phyloP scores from a whole-genome alignment of 2,797 vertebrate species.

The Melanotaenia parkinsoni region DNA sequence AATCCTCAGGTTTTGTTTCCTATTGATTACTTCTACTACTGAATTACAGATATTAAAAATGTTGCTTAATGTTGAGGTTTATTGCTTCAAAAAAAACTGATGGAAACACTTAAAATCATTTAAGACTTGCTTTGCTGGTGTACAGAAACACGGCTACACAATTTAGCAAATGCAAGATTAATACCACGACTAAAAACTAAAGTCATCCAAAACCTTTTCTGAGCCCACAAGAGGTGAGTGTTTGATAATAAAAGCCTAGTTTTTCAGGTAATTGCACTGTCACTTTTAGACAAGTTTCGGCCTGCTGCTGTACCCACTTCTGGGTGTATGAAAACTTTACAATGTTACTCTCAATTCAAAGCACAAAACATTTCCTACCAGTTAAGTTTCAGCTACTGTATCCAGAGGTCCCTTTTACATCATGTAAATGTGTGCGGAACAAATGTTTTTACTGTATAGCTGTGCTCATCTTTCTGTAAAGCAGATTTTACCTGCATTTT shows the following conservation, averaged over 20 bases:
- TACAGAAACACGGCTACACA: too few relatives aligned
- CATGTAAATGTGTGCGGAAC: conserved; percentile 44
- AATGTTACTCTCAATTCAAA: conserved; percentile 45
- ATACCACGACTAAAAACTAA: neutral
- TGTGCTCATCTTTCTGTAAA: conserved; percentile 40
- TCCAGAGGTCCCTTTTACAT: conserved; percentile 34
- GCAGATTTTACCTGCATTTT: conserved; percentile 31
- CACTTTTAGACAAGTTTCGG: conserved; percentile 60
- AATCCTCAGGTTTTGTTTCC: neutral
- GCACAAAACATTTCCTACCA: conserved; percentile 65
- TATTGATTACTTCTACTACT: neutral
- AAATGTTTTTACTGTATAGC: conserved; percentile 21
- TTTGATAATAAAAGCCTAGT: conserved; percentile 9
- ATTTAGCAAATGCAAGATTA: too few relatives aligned
- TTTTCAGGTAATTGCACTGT: conserved; percentile 65
- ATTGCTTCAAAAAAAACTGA: too few relatives aligned
- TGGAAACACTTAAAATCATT: too few relatives aligned
- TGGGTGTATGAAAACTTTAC: conserved; percentile 19
- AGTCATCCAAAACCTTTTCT: neutral
- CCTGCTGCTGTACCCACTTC: conserved; percentile 28
- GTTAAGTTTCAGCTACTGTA: conserved; percentile 25
- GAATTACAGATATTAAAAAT: conserved; percentile 10
- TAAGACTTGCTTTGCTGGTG: too few relatives aligned
- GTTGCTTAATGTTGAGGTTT: too few relatives aligned
- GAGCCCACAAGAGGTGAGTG: neutral